Percentiles rank a stretch among this genome's conserved stretches.
phyloP scores from a whole-genome alignment of 2,113 vertebrate genomes.

The Pandion haliaetus region DNA sequence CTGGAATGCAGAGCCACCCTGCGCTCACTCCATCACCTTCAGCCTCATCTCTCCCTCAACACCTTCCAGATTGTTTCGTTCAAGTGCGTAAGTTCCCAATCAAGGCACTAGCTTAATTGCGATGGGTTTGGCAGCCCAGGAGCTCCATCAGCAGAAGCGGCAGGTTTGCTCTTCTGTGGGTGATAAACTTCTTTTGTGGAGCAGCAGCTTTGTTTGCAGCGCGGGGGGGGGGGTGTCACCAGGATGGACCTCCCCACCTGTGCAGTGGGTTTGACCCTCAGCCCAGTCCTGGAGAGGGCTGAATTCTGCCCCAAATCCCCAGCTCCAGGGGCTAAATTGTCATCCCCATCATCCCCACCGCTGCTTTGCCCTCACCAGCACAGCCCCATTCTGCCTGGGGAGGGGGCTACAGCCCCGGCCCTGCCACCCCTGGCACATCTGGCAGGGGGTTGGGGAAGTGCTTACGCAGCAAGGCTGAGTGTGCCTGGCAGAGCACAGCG shows the following conservation, averaged over 20 bases:
- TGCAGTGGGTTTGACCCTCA: background rate
- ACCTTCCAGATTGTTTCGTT: background rate
- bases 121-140: background rate
- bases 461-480: background rate
- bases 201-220: background rate
- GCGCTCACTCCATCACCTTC: background rate
- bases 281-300: background rate
- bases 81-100: background rate
- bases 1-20: fast-evolving
- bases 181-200: background rate
- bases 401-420: background rate
- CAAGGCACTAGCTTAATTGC: conserved; percentile 19
- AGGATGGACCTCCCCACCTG: fast-evolving
- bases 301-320: background rate
- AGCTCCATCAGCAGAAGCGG: background rate
- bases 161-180: background rate
- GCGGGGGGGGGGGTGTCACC: background rate
- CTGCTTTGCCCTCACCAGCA: background rate
- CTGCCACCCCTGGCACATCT: background rate
- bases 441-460: background rate
- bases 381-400: background rate
- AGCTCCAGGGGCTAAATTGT: background rate
- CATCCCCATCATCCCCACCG: background rate
- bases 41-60: background rate
- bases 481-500: background rate